phyloP scores from a whole-genome alignment of 2,888 invertebrate genomes.

The Trilocha varians region DNA sequence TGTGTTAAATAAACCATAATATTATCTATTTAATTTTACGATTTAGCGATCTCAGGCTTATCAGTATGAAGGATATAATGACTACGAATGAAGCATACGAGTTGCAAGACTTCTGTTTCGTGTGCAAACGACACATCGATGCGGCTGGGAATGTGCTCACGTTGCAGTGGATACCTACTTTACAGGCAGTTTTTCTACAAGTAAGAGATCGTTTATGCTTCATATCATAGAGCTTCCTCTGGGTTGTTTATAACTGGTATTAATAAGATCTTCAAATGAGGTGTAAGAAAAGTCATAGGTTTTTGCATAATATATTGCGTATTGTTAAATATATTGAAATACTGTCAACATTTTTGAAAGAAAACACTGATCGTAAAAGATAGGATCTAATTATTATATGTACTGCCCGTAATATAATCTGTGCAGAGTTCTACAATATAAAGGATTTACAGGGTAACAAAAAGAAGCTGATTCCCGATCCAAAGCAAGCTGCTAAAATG shows the following conservation, averaged over 20 bases:
- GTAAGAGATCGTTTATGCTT: slow-evolving; percentile 35
- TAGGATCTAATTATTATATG: too few relatives aligned
- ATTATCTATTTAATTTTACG: slow-evolving; percentile 13
- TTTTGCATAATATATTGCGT: too few relatives aligned
- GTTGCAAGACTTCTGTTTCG: slow-evolving; percentile 75
- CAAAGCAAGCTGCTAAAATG: slow-evolving; percentile 76
- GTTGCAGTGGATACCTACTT: slow-evolving; percentile 75
- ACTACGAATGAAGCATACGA: slow-evolving; percentile 78
- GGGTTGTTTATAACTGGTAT: too few relatives aligned
- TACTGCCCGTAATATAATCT: too few relatives aligned
- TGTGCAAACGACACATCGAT: slow-evolving; percentile 73
- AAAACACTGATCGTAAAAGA: too few relatives aligned
- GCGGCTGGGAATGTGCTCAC: slow-evolving; percentile 77
- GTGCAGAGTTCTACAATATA: too few relatives aligned
- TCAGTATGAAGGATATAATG: slow-evolving; percentile 74
- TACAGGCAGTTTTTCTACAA: slow-evolving; percentile 76
- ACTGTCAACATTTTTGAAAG: too few relatives aligned
- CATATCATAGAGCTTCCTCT: too few relatives aligned
- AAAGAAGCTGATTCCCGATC: slow-evolving; percentile 78
- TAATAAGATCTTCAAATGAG: too few relatives aligned
- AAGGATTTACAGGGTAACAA: slow-evolving; percentile 71
- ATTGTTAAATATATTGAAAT: background rate
- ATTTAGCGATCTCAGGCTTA: slow-evolving; percentile 72
- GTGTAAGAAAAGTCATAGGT: too few relatives aligned
- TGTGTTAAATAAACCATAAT: background rate